Base-by-base conservation (phyloP, 2,888 invertebrate species). In the Hirtodrosophila trivittata region DNA sequence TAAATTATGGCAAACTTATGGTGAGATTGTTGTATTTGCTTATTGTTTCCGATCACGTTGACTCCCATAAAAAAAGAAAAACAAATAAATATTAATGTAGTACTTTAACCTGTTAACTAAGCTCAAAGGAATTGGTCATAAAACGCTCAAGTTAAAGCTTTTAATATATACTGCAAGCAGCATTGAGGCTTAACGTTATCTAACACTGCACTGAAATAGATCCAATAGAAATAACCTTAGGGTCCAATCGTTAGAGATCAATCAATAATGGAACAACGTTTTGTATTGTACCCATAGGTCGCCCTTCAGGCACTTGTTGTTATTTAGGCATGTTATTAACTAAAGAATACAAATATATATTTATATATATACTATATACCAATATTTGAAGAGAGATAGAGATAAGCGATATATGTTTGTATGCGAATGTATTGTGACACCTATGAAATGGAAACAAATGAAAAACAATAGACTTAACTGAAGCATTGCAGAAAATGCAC, bases 261-360 rank as follows among this genome's bases (percentile, higher is more conserved):
- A 54, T 28, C 10, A 14, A 14, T n/a, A 32, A 25, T 25, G 21
- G 43, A 41, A 21, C 26, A 47, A 54, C 13, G n/a, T n/a, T n/a
- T n/a, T n/a, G n/a, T n/a, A n/a, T n/a, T n/a, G n/a, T n/a, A n/a
- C 43, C 39, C 46, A 42, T 42, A 13, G n/a, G 25, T 35, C 25
- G 32, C 45, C 66, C 10, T 26, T 32, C 38, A 16, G 67, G 71
- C 77, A 54, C 41, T 54, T 78, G 80, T 76, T 76, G 78, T 64
- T 59, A 67, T 77, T 77, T 70, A 77, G 75, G 59, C 66, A 51
- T 55, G 66, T 66, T 75, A 75, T 78, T 71, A 60, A 75, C 52
- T 52, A 54, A 51, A 58, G 13, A 38, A 60, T 55, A 63, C n/a
- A 58, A 21, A 50, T 56, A 59, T 56, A 73, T 49, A 57, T 56